Conservation (phyloP, 1,140 invertebrate species). For the Steinernema feltiae region DNA sequence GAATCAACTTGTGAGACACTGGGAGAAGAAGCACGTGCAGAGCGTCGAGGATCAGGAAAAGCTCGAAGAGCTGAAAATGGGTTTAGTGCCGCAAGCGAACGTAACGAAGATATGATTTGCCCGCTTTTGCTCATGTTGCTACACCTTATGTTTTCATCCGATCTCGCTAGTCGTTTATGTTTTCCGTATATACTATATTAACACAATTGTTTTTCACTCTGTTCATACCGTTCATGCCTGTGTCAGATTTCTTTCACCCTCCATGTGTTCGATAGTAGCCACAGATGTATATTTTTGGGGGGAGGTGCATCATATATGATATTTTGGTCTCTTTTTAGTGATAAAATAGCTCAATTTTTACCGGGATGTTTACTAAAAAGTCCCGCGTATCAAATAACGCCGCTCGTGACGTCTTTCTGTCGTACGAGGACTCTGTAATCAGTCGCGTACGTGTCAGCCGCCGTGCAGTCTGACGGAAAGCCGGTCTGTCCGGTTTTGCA, state of each 20-base stretch:
- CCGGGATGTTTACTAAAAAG: no score
- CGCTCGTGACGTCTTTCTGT: no score
- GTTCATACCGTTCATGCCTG: not conserved
- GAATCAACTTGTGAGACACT: not conserved
- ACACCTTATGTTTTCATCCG: not conserved
- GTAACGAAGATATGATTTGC: not conserved
- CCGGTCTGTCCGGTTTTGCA: no score
- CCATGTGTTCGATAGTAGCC: no score
- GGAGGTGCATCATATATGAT: not conserved
- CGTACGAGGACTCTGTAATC: no score
- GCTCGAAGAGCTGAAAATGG: not conserved
- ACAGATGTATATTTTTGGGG: no score
- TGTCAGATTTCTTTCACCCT: not conserved
- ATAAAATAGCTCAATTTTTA: not conserved
- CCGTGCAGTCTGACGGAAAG: no score
- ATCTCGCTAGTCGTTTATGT: constrained; percentile 15
- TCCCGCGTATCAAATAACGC: no score
- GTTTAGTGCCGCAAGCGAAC: not conserved
- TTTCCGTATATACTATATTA: no score
- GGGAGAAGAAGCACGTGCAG: not conserved
- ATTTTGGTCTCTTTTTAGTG: not conserved
- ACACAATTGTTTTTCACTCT: not conserved
- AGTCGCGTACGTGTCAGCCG: no score
- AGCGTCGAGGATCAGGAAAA: not conserved
- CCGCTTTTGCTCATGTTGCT: not conserved